Evolutionary conservation across 2,797 vertebrate genomes (phyloP).

Genomic region (Chloroceryle amazona): DNA sequence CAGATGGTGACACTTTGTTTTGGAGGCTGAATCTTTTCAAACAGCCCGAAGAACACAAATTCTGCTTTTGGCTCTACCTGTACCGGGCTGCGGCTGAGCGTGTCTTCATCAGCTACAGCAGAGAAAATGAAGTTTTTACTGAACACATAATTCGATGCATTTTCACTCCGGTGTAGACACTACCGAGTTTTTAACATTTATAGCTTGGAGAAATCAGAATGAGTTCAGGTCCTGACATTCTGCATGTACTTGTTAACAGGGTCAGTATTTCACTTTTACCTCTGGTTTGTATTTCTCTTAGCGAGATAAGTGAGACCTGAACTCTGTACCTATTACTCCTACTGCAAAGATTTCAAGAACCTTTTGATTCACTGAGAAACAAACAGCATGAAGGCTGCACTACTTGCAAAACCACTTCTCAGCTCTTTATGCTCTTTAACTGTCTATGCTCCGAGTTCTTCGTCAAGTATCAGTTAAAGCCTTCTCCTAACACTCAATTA

Average conservation of each 20-base stretch:
- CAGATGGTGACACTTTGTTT: conserved; percentile 5
- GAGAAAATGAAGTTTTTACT: background rate
- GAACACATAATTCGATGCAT: background rate
- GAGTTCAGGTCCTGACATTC: background rate
- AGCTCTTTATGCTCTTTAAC: background rate
- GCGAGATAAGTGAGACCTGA: background rate
- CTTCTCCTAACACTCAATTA: background rate
- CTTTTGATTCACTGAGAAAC: conserved; percentile 4
- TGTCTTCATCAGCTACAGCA: background rate
- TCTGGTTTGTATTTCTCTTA: background rate
- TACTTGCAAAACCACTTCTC: background rate
- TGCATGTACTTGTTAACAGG: background rate
- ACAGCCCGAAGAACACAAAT: background rate
- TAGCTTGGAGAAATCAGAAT: background rate
- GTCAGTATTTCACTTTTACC: conserved; percentile 13
- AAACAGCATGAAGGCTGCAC: background rate
- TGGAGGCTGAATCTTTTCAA: background rate
- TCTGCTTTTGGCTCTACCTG: background rate
- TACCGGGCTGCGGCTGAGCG: accelerated
- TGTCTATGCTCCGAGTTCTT: background rate
- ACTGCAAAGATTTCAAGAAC: background rate
- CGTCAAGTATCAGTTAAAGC: background rate
- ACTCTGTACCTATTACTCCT: background rate
- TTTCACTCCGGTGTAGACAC: background rate
- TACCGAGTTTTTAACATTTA: background rate